Percentiles rank a stretch among this genome's conserved stretches.
These are phyloP conservation scores for Hyposmocoma kahamanoa DNA, from an alignment of 1,140 invertebrate species.

Conservation along the genomic window DNA sequence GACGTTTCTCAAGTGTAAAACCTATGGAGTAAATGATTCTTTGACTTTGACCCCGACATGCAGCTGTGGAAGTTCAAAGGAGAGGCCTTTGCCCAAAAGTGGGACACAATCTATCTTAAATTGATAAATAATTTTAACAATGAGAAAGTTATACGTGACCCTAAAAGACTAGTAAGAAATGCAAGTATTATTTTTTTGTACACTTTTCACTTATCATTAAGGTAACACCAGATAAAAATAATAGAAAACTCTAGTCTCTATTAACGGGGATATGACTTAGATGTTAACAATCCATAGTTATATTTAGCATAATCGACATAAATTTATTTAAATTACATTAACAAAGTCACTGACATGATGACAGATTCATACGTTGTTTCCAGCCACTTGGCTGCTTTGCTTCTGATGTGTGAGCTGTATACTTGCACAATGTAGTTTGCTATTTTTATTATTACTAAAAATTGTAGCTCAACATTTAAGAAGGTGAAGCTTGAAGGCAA, in stretches of 20 bases:
- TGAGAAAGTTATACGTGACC: slow-evolving; percentile 44
- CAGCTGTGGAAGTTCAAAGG: no score
- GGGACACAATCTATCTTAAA: slow-evolving; percentile 12
- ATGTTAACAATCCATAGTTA: slow-evolving; percentile 38
- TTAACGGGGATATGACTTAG: slow-evolving; percentile 68
- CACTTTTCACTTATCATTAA: slow-evolving; percentile 66
- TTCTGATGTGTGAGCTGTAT: no score
- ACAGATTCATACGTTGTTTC: slow-evolving; percentile 1
- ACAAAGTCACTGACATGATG: slow-evolving; percentile 12
- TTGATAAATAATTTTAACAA: slow-evolving; percentile 21
- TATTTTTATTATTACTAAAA: no score
- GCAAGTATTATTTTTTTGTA: slow-evolving; percentile 66
- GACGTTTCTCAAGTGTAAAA: no score
- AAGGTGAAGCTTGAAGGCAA: no score
- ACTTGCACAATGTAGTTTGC: no score
- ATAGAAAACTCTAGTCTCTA: slow-evolving; percentile 43
- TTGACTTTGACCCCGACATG: no score
- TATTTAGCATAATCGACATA: slow-evolving; percentile 15
- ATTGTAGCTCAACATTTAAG: no score
- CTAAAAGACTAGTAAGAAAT: slow-evolving; percentile 70
- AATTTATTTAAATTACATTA: slow-evolving; percentile 15
- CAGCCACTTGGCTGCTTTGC: background rate
- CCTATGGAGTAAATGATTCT: no score
- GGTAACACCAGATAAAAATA: slow-evolving; percentile 66
- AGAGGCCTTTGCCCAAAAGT: no score